Percentiles rank a stretch among this genome's conserved stretches.
These are phyloP conservation scores for Taxidea taxus DNA, from an alignment of 2,113 vertebrate species.

Conservation along the genomic window DNA sequence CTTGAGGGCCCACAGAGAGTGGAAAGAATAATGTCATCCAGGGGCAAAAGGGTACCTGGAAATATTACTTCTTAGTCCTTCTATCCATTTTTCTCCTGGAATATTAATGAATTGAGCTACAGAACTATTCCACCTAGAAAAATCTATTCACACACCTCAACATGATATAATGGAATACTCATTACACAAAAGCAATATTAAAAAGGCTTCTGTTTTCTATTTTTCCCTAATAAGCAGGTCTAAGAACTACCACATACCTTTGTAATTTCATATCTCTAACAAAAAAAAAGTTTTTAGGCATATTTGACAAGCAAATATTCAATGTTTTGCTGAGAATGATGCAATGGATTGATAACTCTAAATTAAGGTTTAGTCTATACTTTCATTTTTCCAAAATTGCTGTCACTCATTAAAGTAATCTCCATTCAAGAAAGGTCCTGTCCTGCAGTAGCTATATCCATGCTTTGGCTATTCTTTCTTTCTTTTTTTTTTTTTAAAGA, in stretches of 20 bases:
- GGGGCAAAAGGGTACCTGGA: not conserved
- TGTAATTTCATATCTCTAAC: constrained; percentile 9
- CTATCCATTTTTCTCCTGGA: not conserved
- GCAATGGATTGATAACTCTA: not conserved
- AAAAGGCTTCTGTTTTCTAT: not conserved
- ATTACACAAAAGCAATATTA: not conserved
- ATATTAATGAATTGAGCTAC: not conserved
- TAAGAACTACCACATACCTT: constrained; percentile 26
- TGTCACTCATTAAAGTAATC: constrained; percentile 44
- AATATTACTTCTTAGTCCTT: not conserved
- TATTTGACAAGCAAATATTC: constrained; percentile 40
- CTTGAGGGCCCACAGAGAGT: not conserved
- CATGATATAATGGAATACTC: not conserved
- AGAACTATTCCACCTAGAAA: not conserved
- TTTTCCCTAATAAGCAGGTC: constrained; percentile 34
- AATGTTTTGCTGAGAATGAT: constrained; percentile 17
- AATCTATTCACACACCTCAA: not conserved
- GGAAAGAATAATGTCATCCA: not conserved
- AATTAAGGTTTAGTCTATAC: constrained; percentile 27
- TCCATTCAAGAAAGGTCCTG: not conserved
- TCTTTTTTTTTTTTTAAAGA: too few relatives aligned
- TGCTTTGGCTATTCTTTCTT: constrained; percentile 24
- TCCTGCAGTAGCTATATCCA: constrained; percentile 11
- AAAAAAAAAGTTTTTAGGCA: constrained; percentile 20
- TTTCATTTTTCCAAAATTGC: constrained; percentile 47